Evolutionary conservation across 2,888 invertebrate genomes (phyloP).

Genomic region (Rotaria macrura): DNA sequence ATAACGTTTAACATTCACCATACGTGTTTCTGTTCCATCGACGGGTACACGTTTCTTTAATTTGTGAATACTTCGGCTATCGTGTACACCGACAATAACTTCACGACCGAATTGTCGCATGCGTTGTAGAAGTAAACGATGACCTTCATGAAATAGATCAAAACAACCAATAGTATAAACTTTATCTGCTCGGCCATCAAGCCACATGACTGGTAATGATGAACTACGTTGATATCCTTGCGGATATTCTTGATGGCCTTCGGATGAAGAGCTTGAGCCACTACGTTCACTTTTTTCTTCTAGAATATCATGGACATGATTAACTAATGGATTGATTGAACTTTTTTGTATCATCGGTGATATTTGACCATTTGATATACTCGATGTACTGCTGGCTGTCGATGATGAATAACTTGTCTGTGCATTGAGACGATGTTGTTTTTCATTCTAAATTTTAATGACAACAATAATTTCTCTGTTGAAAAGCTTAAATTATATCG

Average conservation of each 20-base stretch:
- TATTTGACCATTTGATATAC: neutral
- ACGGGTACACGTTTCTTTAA: conserved; percentile 42
- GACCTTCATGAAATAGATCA: conserved; percentile 43
- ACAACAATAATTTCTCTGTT: neutral
- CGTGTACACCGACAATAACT: conserved; percentile 36
- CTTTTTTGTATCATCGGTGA: neutral
- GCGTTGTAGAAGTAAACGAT: conserved; percentile 38
- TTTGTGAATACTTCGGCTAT: conserved; percentile 35
- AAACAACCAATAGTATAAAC: conserved; percentile 44
- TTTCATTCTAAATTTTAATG: neutral
- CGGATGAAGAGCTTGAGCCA: neutral
- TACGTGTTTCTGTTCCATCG: conserved; percentile 40
- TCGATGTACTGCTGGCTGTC: neutral
- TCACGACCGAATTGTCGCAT: conserved; percentile 40
- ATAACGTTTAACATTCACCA: conserved; percentile 42
- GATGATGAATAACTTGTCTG: neutral
- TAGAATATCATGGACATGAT: neutral
- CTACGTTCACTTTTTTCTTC: neutral
- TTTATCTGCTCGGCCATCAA: conserved; percentile 36
- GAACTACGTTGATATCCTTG: neutral
- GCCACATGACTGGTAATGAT: neutral
- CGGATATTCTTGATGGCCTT: neutral
- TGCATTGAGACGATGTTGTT: neutral
- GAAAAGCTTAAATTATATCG: no score
- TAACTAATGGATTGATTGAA: neutral